Conservation (phyloP, 2,888 invertebrate species). For the Andrena praecox region DNA sequence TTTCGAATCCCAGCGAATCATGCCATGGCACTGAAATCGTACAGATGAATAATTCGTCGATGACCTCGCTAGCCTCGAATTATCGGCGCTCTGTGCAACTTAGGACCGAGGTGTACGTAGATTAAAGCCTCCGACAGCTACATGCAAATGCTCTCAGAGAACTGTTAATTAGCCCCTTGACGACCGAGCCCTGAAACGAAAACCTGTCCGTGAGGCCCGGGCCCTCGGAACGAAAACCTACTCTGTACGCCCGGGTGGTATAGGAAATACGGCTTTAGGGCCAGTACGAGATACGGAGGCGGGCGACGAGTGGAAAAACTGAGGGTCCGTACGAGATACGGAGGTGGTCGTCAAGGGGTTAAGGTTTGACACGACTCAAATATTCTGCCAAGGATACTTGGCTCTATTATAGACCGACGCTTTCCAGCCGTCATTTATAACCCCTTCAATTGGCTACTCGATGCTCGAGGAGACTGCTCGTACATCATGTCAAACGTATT, state of each 20-base stretch:
- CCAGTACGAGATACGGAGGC: too few species aligned
- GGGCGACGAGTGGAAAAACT: too few species aligned
- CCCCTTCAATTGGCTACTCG: not conserved
- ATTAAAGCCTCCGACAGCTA: constrained; percentile 48
- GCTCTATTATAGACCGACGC: not conserved
- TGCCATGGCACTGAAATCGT: constrained; percentile 19
- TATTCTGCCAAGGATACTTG: constrained; percentile 27
- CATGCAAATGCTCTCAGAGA: constrained; percentile 57
- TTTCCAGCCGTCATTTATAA: constrained; percentile 11
- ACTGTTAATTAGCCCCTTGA: constrained; percentile 32
- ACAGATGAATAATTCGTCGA: constrained; percentile 49
- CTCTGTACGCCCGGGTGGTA: too few species aligned
- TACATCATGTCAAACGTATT: not conserved
- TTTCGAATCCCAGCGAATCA: constrained; percentile 14
- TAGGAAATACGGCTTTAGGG: too few species aligned
- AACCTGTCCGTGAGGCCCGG: too few species aligned
- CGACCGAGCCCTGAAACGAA: too few species aligned
- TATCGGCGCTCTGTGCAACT: constrained; percentile 37
- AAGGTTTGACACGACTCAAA: constrained; percentile 33
- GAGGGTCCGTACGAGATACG: too few species aligned
- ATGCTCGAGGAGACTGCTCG: not conserved
- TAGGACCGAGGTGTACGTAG: constrained; percentile 41
- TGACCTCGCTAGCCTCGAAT: constrained; percentile 38
- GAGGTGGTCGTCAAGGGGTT: not conserved
- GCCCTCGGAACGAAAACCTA: too few species aligned